Percentiles rank a stretch among this genome's conserved stretches.
These are phyloP conservation scores for Eubasilissa splendida DNA, from an alignment of 2,888 invertebrate genomes.

Conservation along the genomic window DNA sequence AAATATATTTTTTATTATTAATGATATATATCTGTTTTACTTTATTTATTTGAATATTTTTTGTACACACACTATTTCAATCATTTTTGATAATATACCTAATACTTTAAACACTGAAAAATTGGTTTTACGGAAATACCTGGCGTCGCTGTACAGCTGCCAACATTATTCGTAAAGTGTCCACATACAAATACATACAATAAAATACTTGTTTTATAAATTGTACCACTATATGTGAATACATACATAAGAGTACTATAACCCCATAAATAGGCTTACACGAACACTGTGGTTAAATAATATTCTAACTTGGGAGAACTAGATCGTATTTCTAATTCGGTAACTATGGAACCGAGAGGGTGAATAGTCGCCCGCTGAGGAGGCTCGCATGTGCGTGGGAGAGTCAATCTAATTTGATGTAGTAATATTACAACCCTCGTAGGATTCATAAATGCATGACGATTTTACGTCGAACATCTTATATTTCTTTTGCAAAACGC, in stretches of 20 bases:
- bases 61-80: no score
- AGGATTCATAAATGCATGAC: constrained; percentile 4
- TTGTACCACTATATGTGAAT: no score
- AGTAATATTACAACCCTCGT: neutral
- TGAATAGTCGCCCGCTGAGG: neutral
- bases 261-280: neutral
- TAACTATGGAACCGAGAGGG: constrained; percentile 4
- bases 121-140: no score
- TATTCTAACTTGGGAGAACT: constrained; percentile 2
- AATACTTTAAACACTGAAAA: no score
- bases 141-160: no score
- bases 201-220: no score
- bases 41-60: no score
- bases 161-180: no score
- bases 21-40: no score
- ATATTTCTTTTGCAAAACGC: neutral
- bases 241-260: neutral
- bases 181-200: no score
- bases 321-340: constrained; percentile 41
- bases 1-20: no score
- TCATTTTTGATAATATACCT: no score
- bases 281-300: neutral
- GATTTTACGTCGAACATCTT: neutral
- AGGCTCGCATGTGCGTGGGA: neutral
- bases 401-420: constrained; percentile 11